These are phyloP conservation scores for Stegostoma tigrinum DNA, from an alignment of 2,113 vertebrate species.

Conservation along the genomic window DNA sequence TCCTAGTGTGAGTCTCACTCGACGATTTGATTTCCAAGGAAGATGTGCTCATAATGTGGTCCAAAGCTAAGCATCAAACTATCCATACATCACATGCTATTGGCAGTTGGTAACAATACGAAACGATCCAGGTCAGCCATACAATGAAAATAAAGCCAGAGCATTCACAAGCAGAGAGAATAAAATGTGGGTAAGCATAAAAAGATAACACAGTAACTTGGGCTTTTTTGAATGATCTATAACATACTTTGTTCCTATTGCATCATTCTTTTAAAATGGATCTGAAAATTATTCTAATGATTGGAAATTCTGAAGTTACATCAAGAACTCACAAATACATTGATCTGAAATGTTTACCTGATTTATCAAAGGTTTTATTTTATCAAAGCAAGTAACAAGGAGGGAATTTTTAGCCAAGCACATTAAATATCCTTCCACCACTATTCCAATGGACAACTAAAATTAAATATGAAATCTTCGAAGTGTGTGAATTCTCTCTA, in stretches of 20 bases:
- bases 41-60: too few species aligned
- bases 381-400: not conserved
- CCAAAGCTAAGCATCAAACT: too few species aligned
- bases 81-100: too few species aligned
- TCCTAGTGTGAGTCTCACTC: too few species aligned
- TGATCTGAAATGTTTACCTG: not conserved
- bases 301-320: not conserved
- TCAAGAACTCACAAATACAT: not conserved
- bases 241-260: not conserved
- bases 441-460: not conserved
- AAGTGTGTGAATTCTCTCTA: not conserved
- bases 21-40: too few species aligned
- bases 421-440: not conserved
- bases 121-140: too few species aligned
- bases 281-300: not conserved
- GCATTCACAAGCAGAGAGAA: too few species aligned
- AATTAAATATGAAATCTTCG: not conserved
- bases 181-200: too few species aligned
- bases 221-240: too few species aligned
- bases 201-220: too few species aligned
- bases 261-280: not conserved
- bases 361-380: not conserved
- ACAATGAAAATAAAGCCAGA: too few species aligned
- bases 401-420: not conserved
- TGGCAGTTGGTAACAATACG: too few species aligned